Percentiles rank a stretch among this genome's conserved stretches.
Conservation (phyloP, 2,888 invertebrate species). For the Achlya flavicornis region DNA sequence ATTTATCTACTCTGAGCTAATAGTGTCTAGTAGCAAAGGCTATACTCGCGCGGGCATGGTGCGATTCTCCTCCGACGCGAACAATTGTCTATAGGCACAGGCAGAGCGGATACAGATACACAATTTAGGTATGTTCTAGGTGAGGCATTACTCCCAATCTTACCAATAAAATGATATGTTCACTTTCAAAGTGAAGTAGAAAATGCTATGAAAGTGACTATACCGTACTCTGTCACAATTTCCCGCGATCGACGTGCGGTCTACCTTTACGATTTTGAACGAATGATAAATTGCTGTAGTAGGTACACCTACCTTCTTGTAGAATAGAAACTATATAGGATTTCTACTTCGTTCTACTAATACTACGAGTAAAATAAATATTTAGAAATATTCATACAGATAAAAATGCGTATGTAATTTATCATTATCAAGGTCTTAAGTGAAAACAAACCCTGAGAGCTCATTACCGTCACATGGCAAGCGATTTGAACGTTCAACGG, state of each 20-base stretch:
- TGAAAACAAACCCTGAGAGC: constrained; percentile 43
- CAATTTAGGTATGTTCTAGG: not conserved
- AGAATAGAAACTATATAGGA: constrained; percentile 18
- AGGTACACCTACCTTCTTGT: constrained; percentile 31
- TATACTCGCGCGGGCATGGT: no score
- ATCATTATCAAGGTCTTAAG: constrained; percentile 24
- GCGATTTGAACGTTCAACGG: constrained; percentile 42
- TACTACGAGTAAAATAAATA: no score
- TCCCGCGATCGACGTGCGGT: constrained; percentile 66
- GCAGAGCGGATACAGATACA: no score
- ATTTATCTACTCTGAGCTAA: no score
- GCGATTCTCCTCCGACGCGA: no score
- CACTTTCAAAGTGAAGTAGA: constrained; percentile 56
- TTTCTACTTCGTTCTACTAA: constrained; percentile 30
- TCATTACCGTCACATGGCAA: constrained; percentile 31
- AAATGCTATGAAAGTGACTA: constrained; percentile 62
- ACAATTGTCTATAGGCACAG: no score
- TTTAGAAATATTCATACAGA: not conserved
- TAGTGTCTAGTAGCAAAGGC: no score
- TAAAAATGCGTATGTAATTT: not conserved
- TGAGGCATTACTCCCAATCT: not conserved
- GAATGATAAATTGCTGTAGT: constrained; percentile 56
- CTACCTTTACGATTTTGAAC: constrained; percentile 61
- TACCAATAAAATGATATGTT: constrained; percentile 10
- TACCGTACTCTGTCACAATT: constrained; percentile 62